Percentiles rank a stretch among this genome's conserved stretches.
Conservation (phyloP, 2,113 vertebrate genomes). For the Mus musculus region GRCm39 chrX:137625501-137626000, state of each 20-base stretch:
- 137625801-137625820: background rate
- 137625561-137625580: background rate
- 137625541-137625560: background rate
- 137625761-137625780: too few species aligned
- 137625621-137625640: background rate
- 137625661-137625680: background rate
- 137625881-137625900: slow-evolving; percentile 8
- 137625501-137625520: slow-evolving; percentile 53
- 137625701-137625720: too few species aligned
- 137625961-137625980: background rate
- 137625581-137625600: background rate
- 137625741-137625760: too few species aligned
- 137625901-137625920: slow-evolving; percentile 38
- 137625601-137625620: background rate
- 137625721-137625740: too few species aligned
- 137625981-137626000: background rate
- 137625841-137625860: slow-evolving; percentile 28
- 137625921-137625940: slow-evolving; percentile 41
- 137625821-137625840: background rate
- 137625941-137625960: background rate
- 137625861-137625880: slow-evolving; percentile 58
- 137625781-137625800: too few species aligned
- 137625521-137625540: slow-evolving; percentile 31
- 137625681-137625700: too few species aligned
- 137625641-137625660: slow-evolving; percentile 48